Evolutionary conservation across 1,140 invertebrate species (phyloP), one percentile per base, ranked within the genome.

Genomic region (Rhysida immarginata): DNA sequence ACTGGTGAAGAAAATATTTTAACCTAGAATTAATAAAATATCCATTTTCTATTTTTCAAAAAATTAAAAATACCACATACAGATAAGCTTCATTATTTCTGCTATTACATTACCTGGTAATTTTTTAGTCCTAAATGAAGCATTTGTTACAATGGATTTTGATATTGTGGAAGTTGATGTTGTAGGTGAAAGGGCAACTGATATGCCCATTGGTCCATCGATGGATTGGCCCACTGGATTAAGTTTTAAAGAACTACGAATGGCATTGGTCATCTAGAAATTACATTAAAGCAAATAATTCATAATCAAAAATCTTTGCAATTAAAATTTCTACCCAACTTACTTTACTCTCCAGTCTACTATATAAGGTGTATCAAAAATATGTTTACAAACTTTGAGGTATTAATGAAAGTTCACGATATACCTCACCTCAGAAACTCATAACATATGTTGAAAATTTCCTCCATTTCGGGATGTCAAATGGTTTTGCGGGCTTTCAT

Each of bases 81-180:
- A 20, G 11, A 57, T 52, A 13, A 46, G 56, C 29, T 59, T 60
- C 16, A n/a, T n/a, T n/a, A n/a, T n/a, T n/a, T n/a, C n/a, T n/a
- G n/a, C n/a, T n/a, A n/a, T n/a, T n/a, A n/a, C n/a, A n/a, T 61
- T 58, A 70, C 72, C 88, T 77, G 92, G 92, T 58, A 96, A 76
- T 73, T 95, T 96, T 74, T 91, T 93, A 49, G 90, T 90, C 58
- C 89, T 81, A 73, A 96, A 96, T 62, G 91, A 96, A 61, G 92
- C 92, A 75, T 95, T 95, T 44, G 91, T 96, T 57, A 96, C 95
- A 81, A 95, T 93, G 8, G 88, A 87, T 73, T 94, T 94, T 0
- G 84, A 85, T 58, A 91, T 78, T 1, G 80, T 83, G 20, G 67
- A 67, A 29, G 79, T 84, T 35, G 79, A 79, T n/a, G 84, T 82